Base-by-base conservation (phyloP, 2,113 vertebrate species). In the Merops nubicus region DNA sequence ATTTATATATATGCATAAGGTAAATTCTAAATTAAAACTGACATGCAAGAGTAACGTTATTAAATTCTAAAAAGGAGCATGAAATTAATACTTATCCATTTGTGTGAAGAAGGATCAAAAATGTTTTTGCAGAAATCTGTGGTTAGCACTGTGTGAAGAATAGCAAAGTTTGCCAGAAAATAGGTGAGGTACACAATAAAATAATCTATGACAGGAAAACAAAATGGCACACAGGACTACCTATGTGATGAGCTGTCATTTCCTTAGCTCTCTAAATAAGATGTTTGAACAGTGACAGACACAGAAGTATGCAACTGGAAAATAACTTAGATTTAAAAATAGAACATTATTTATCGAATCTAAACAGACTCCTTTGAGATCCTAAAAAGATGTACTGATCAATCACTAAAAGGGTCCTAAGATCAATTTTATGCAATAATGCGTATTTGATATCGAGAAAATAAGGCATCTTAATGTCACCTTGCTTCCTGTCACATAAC, bases 11-110 rank as follows among this genome's bases (percentile, higher is more conserved):
- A 43, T 73, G 47, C 60, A 60, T 50, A 85, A 89, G 26, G 50
- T 69, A 81, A 83, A 91, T 54, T 93, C 51, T 87, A 89, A 85
- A 95, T 96, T 95, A 68, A 92, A 92, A 84, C 56, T 45, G 36
- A 73, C 33, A 89, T 75, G 73, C 69, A 92, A 75, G 36, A 82
- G 22, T 51, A 92, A 34, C 38, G 5, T 68, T 72, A 82, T 40
- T 87, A 76, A 91, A 87, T 89, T 72, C 60, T 81, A 76, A 63
- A 95, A 64, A 80, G 21, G 8, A 82, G 36, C 53, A 60, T 90
- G 42, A 91, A 96, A 77, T 92, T 93, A 95, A 77, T 89, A 80
- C 20, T 78, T 40, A 16, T 19, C 29, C 17, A 51, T 88, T 53
- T 72, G 13, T 89, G 50, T 82, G 33, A 94, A 88, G 59, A 95